Base-by-base conservation (phyloP, 2,888 invertebrate species). In the Tachina lurida region DNA sequence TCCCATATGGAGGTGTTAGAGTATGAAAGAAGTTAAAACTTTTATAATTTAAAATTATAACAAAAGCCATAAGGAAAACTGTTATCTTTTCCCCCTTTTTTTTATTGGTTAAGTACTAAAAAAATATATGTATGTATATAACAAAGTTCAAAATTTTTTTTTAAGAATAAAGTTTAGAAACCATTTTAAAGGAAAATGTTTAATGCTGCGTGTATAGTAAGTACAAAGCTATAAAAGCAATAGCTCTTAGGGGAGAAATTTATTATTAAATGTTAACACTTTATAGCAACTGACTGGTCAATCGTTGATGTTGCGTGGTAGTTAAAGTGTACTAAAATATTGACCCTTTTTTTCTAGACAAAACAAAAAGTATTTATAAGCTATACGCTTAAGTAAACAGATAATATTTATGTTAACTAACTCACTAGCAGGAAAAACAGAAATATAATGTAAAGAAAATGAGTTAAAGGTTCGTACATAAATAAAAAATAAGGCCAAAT, bases 31-130 rank as follows among this genome's bases (percentile, higher is more conserved):
- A 47, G 15, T 22, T 58, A 60, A 80, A 83, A 83, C 83, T 76
- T 76, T 84, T 80, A 71, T 81, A 76, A 84, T 73, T 68, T 77
- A 74, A 84, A 84, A 77, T 83, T 83, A 65, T 63, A 63, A 63
- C 31, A 60, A 68, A 68, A 68, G 45, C 68, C 68, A 68, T 56
- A 75, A 79, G 70, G 54, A 71, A 83, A 84, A 65, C 17, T 70
- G 79, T 63, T 52, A 75, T 78, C 22, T 56, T 56, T 49, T 43
- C 19, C 13, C 22, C 63, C 65, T 31, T 43, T 58, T 43, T 58
- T 70, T 68, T 67, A 78, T 75, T 52, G 56, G 5, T n/a, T 58
- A 67, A 78, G 17, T 10, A 41, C 31, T 43, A 49, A 39, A 39
- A 58, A 65, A 62, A 31, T n/a, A 22, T 22, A 22, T n/a, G n/a